These are phyloP conservation scores for Sylvicapra grimmia DNA, from an alignment of 2,113 vertebrate species.

Conservation along the genomic window DNA sequence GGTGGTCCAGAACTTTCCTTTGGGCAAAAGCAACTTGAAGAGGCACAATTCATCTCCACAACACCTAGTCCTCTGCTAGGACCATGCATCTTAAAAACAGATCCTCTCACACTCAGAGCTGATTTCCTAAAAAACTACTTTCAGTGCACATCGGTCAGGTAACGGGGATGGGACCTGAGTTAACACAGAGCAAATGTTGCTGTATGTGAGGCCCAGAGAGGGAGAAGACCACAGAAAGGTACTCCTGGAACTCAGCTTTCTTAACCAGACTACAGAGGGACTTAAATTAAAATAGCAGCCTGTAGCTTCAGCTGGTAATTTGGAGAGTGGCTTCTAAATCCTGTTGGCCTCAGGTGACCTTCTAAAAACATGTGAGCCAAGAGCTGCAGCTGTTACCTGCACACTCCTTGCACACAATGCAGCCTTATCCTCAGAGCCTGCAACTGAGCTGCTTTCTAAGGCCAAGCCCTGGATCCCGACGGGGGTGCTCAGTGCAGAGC, in stretches of 20 bases:
- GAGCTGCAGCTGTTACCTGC: neutral
- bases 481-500: neutral
- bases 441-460: neutral
- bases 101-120: neutral
- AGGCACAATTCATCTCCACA: neutral
- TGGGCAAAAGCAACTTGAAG: constrained; percentile 1
- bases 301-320: neutral
- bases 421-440: neutral
- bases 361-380: neutral
- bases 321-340: constrained; percentile 33
- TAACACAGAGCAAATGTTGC: neutral
- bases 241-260: neutral
- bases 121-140: neutral
- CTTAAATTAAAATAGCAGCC: constrained; percentile 14
- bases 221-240: neutral
- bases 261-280: neutral
- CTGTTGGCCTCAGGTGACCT: constrained; percentile 22
- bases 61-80: neutral
- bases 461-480: neutral
- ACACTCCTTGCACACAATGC: neutral
- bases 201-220: neutral
- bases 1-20: neutral
- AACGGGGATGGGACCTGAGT: neutral
- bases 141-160: neutral
- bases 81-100: neutral